A percentile compares a stretch with the other conserved stretches of the same genome.
These are phyloP conservation scores for Charanyca ferruginea DNA, from an alignment of 2,888 invertebrate genomes.

Conservation along the genomic window DNA sequence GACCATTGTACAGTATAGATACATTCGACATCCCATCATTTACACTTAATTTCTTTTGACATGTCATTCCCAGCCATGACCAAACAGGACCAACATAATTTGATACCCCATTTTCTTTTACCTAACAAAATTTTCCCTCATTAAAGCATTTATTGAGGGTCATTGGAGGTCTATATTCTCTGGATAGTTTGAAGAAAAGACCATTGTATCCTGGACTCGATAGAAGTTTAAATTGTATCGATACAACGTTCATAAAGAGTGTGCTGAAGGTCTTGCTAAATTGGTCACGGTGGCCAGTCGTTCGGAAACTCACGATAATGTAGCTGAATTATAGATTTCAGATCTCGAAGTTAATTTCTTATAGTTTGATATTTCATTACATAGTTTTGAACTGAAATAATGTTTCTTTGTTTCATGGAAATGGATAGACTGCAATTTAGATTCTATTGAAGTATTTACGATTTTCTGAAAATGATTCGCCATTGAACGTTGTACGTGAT, in stretches of 20 bases:
- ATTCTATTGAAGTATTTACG: background rate
- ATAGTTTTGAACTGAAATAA: constrained; percentile 26
- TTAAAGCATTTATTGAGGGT: constrained; percentile 55
- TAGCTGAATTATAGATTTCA: constrained; percentile 81
- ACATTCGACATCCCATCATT: constrained; percentile 73
- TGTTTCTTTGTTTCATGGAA: constrained; percentile 17
- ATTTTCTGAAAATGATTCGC: background rate
- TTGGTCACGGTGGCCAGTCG: constrained; percentile 77
- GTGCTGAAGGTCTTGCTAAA: constrained; percentile 65
- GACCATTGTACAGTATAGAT: constrained; percentile 66
- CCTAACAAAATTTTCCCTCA: constrained; percentile 43
- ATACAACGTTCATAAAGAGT: constrained; percentile 46
- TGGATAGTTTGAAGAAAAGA: constrained; percentile 63
- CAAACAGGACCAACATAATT: constrained; percentile 63
- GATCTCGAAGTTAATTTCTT: constrained; percentile 71
- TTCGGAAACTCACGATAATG: constrained; percentile 85
- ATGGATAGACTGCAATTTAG: background rate
- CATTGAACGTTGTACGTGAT: background rate
- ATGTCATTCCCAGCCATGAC: constrained; percentile 76
- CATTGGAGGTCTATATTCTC: constrained; percentile 68
- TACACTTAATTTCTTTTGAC: constrained; percentile 77
- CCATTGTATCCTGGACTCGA: constrained; percentile 66
- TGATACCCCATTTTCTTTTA: constrained; percentile 63
- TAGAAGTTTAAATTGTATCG: constrained; percentile 53
- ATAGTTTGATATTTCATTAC: constrained; percentile 56